Conservation (phyloP, 2,797 vertebrate species). For the Petrocephalus schoutedeni region DNA sequence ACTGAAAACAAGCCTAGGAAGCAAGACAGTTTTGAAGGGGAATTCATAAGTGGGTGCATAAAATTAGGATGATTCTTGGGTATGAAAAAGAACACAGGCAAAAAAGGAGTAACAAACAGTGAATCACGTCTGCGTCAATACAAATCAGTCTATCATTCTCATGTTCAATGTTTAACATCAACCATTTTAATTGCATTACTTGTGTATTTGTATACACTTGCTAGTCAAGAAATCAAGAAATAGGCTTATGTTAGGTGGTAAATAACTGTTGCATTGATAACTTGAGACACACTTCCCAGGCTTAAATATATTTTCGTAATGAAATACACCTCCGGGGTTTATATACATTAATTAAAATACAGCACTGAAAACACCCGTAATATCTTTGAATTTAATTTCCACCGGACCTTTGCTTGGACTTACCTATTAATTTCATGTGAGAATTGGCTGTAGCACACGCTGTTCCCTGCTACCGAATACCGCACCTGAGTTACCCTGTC, state of each 20-base stretch:
- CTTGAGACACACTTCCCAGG: background rate
- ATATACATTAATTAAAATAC: background rate
- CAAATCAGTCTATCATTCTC: background rate
- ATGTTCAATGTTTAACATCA: no score
- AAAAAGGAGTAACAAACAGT: background rate
- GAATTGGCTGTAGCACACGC: background rate
- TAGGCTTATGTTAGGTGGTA: background rate
- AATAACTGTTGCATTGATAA: background rate
- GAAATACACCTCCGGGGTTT: background rate
- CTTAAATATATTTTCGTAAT: background rate
- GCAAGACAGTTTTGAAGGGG: background rate
- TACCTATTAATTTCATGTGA: background rate
- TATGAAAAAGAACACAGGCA: background rate
- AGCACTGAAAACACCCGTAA: background rate
- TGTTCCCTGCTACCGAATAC: background rate
- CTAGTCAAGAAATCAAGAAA: background rate
- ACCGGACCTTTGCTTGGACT: background rate
- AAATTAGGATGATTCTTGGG: background rate
- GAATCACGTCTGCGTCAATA: background rate
- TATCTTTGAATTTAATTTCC: background rate
- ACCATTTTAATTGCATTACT: background rate
- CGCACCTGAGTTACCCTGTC: background rate
- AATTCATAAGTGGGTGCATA: background rate
- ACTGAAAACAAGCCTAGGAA: constrained; percentile 63
- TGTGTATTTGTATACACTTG: background rate